A percentile compares a stretch with the other conserved stretches of the same genome.
Evolutionary conservation across 2,113 vertebrate species (phyloP).

Genomic region (Micronycteris hirsuta): DNA sequence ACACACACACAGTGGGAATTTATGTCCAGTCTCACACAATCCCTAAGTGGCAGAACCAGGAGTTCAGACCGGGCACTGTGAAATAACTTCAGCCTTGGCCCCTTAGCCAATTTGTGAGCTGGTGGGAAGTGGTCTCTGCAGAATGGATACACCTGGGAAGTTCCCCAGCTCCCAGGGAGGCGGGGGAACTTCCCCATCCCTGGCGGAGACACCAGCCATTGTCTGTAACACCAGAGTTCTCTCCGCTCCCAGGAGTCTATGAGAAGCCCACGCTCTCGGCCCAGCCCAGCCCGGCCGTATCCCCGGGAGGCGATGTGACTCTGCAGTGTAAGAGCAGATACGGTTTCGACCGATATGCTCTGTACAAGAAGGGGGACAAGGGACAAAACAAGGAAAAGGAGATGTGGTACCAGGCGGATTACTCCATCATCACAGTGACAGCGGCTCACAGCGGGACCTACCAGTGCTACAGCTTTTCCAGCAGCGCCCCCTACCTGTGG

Average conservation of each 20-base stretch:
- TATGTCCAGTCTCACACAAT: neutral
- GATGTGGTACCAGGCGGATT: neutral
- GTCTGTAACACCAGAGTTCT: neutral
- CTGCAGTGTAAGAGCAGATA: neutral
- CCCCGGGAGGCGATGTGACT: neutral
- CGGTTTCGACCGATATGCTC: neutral
- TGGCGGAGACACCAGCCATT: accelerated
- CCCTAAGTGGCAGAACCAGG: neutral
- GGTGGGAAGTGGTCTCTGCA: neutral
- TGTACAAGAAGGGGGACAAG: neutral
- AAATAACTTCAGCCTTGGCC: neutral
- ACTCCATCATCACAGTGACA: neutral
- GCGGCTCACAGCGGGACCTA: slow-evolving; percentile 20
- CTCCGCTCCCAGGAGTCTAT: slow-evolving; percentile 12
- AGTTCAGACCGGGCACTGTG: neutral
- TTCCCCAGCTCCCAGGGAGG: neutral
- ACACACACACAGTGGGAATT: neutral
- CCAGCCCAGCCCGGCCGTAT: neutral
- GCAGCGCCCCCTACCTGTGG: accelerated
- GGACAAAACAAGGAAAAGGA: accelerated
- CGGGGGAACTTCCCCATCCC: accelerated
- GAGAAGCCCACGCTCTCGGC: neutral
- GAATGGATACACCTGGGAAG: neutral
- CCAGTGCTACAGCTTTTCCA: slow-evolving; percentile 46
- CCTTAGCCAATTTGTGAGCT: neutral